These are phyloP conservation scores for Colistium nudipinnis DNA, from an alignment of 2,113 vertebrate genomes.

Conservation along the genomic window DNA sequence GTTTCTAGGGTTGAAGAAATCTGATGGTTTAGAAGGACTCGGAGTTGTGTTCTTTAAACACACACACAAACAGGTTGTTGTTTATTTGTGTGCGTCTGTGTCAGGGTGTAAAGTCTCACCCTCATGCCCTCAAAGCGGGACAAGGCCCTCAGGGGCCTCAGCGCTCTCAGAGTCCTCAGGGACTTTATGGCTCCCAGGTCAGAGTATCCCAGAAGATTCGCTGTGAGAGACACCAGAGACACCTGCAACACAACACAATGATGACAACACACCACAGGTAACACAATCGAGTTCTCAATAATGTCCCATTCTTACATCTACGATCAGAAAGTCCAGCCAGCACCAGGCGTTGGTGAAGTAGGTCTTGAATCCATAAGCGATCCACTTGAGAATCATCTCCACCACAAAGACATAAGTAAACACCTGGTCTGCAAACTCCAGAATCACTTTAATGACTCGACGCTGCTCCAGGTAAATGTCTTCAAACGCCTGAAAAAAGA, in stretches of 20 bases:
- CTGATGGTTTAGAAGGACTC: no score
- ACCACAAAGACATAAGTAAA: constrained; percentile 94
- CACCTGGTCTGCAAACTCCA: constrained; percentile 93
- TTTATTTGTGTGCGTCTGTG: background rate
- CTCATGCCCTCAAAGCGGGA: constrained; percentile 97
- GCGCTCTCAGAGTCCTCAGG: constrained; percentile 89
- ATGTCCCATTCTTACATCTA: constrained; percentile 84
- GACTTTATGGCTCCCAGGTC: constrained; percentile 96
- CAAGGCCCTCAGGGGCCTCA: constrained; percentile 91
- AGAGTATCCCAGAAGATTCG: constrained; percentile 93
- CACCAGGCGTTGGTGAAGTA: constrained; percentile 99
- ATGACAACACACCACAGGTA: background rate
- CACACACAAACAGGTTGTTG: background rate
- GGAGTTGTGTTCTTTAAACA: no score
- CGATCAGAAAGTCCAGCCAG: constrained; percentile 97
- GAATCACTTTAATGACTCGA: constrained; percentile 85
- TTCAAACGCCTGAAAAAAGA: constrained; percentile 89
- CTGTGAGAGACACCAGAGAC: constrained; percentile 92
- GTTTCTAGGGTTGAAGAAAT: no score
- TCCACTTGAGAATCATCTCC: constrained; percentile 98
- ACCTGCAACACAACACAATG: constrained; percentile 80
- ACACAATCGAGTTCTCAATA: no score
- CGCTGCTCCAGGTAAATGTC: constrained; percentile 93
- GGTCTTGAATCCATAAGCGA: constrained; percentile 92
- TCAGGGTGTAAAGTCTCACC: constrained; percentile 72